These are phyloP conservation scores for Psittacara wagleri DNA, from an alignment of 2,113 vertebrate genomes.

Conservation along the genomic window DNA sequence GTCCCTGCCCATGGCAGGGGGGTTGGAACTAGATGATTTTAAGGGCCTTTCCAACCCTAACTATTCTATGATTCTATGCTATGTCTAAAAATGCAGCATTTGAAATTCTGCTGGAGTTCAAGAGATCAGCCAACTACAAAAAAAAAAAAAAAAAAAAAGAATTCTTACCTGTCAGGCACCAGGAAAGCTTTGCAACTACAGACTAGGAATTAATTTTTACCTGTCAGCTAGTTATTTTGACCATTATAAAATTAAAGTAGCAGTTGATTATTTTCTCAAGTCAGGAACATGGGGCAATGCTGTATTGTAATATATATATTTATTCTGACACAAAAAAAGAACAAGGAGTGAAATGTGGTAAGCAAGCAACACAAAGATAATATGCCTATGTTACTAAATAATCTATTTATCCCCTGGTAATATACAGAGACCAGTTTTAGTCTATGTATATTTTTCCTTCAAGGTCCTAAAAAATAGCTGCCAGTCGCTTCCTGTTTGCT, in stretches of 20 bases:
- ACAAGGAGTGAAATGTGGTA: neutral
- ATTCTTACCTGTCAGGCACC: neutral
- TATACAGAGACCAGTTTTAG: neutral
- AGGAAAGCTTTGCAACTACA: neutral
- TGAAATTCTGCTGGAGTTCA: neutral
- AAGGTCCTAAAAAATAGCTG: neutral
- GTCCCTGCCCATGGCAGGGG: too few species aligned
- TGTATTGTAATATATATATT: neutral
- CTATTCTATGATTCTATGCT: neutral
- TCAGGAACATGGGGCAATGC: neutral
- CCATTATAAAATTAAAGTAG: neutral
- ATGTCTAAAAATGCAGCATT: neutral
- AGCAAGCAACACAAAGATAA: neutral
- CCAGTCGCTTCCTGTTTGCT: slow-evolving; percentile 13
- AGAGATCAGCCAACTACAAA: neutral
- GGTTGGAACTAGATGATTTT: neutral
- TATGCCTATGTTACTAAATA: neutral
- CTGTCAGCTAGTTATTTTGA: neutral
- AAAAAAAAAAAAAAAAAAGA: neutral
- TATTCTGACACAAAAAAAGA: neutral
- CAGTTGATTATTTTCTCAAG: neutral
- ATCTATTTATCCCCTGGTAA: neutral
- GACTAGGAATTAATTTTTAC: neutral
- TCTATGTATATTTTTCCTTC: neutral
- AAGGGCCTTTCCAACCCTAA: neutral